These are phyloP conservation scores for Oncopodura yosiiana DNA, from an alignment of 1,140 invertebrate genomes.

Conservation along the genomic window DNA sequence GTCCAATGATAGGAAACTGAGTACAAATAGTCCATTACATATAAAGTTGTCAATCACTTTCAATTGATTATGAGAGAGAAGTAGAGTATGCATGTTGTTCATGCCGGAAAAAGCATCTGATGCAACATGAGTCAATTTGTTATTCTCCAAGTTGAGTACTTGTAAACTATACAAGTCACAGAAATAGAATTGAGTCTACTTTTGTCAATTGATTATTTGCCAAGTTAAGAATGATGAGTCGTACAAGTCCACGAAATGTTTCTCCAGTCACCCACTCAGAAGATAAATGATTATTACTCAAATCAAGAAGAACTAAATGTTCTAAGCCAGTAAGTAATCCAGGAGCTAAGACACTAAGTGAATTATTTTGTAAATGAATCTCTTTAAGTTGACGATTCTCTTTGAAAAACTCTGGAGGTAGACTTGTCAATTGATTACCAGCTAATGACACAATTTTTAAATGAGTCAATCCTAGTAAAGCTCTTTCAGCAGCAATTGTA, in stretches of 20 bases:
- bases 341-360: constrained; percentile 72
- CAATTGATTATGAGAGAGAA: constrained; percentile 75
- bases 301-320: constrained; percentile 68
- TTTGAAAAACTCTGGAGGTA: constrained; percentile 72
- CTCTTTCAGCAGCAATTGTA: constrained; percentile 57
- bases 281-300: constrained; percentile 75
- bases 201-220: constrained; percentile 73
- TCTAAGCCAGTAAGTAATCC: constrained; percentile 71
- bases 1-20: constrained; percentile 61
- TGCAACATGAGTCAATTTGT: constrained; percentile 62
- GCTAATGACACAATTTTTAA: constrained; percentile 66
- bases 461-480: constrained; percentile 65
- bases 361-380: constrained; percentile 73
- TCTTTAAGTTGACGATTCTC: constrained; percentile 69
- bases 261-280: constrained; percentile 77
- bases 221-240: constrained; percentile 63
- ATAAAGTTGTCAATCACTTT: constrained; percentile 48
- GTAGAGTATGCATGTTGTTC: constrained; percentile 69
- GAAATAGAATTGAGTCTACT: constrained; percentile 61
- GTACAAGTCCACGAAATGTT: constrained; percentile 70
- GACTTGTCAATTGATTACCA: constrained; percentile 66
- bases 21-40: constrained; percentile 39
- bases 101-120: constrained; percentile 74
- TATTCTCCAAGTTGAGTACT: constrained; percentile 55
- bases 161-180: constrained; percentile 56